Base-by-base conservation (phyloP, 30 jellyfish, hydroid and myxozoan species). In the Haliclystus octoradiatus region DNA sequence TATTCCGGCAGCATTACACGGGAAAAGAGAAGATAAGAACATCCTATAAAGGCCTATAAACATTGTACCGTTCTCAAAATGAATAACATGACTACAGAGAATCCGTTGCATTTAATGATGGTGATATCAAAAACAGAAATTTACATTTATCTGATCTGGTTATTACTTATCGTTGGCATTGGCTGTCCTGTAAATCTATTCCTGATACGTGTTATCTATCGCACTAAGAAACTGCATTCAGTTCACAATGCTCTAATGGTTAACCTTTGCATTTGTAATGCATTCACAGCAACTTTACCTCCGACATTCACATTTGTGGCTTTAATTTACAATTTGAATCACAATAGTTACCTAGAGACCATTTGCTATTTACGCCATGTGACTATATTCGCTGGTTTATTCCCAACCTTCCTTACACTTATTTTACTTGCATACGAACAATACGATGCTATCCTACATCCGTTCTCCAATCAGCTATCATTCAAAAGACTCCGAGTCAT, bases 321-420 rank as follows among this genome's bases (percentile, higher is more conserved):
- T 7, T 57, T 57, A 57, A 31, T 57, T 24, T 24, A 14, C 5
- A 26, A 57, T 7, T 31, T 57, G 26, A 57, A 26, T 14, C 13
- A 12, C 69, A 57, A 31, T 7, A 24, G 13, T 12, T n/a, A n/a
- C n/a, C 33, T 14, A 57, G 26, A 7, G 26, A 14, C 26, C 26
- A 24, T 57, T 31, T 57, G 69, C 26, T 57, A 57, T 57, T 26
- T 57, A 24, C 69, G 69, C 12, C 69, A 57, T 24, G 13, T 57
- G 69, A 14, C 69, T 13, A 57, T 57, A 5, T 57, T 57, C 27
- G 26, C 69, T 31, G 26, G 69, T 24, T 24, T 57, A 31, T 57
- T 57, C 26, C 33, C 69, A 5, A 57, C n/a, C 26, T 57, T 57
- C 27, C 26, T 26, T 24, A 57, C 26, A 7, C 69, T 57, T 7